Conservation (phyloP, 2,888 invertebrate genomes). For the Phortica magna region DNA sequence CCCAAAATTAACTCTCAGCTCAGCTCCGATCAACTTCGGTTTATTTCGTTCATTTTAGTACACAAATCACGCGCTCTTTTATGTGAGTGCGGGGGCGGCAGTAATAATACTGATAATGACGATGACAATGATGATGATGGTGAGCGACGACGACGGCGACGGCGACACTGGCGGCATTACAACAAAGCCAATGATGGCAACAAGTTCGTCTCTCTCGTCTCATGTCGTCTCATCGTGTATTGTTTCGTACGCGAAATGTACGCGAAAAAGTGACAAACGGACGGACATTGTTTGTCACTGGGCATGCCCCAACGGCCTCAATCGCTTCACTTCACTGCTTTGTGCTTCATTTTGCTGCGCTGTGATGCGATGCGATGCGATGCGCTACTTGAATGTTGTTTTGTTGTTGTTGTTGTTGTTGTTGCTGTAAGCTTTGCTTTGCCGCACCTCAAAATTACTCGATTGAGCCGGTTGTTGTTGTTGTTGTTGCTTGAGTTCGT, state of each 20-base stretch:
- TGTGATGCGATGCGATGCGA: constrained; percentile 1
- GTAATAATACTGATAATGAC: too few relatives aligned
- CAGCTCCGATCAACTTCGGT: not conserved
- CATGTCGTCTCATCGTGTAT: too few relatives aligned
- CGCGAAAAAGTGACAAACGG: not conserved
- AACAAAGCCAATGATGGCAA: too few relatives aligned
- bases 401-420: constrained; percentile 48
- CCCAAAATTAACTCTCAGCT: constrained; percentile 1
- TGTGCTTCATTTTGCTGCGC: not conserved
- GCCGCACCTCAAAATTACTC: constrained; percentile 15
- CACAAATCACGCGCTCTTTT: too few relatives aligned
- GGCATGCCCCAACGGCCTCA: constrained; percentile 17
- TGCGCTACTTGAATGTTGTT: not conserved
- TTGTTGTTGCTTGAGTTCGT: constrained; percentile 37
- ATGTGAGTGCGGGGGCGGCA: too few relatives aligned
- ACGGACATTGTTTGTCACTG: not conserved
- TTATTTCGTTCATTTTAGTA: not conserved
- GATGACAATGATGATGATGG: too few relatives aligned
- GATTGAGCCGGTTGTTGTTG: constrained; percentile 36
- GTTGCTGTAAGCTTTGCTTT: constrained; percentile 42
- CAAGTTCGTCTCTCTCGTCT: too few relatives aligned
- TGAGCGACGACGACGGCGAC: too few relatives aligned
- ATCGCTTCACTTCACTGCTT: not conserved
- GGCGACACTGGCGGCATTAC: too few relatives aligned
- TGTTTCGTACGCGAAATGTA: not conserved